Base-by-base conservation (phyloP, 2,113 vertebrate genomes). In the Calyptomena viridis region DNA sequence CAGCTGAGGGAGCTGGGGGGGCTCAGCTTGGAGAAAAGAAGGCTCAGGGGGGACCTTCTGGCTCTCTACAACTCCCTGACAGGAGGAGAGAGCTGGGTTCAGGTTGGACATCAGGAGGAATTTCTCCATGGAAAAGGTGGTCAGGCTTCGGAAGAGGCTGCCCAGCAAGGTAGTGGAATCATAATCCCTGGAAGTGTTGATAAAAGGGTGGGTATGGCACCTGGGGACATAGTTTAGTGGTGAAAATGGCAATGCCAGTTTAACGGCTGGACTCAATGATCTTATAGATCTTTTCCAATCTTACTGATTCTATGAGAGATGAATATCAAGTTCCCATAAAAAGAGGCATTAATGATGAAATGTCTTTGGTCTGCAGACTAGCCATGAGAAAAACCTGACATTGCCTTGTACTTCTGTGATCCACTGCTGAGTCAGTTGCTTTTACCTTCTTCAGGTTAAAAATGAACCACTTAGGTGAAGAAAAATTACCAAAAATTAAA, bases 61-160 rank as follows among this genome's bases (percentile, higher is more conserved):
- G n/a, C 56, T 37, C 30, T 55, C 59, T 46, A 30, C 44, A 49
- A 14, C 14, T 31, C 44, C 47, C 74, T 62, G 59, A 7, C 59
- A 63, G 59, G 55, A 59, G 73, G 20, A 20, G 8, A 11, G n/a
- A 60, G 11, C n/a, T 11, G 40, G 40, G 40, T 40, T 56, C 15
- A 30, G n/a, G 23, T 2, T 24, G 20, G 9, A 8, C 2, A 50
- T 1, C 4, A 30, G 47, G 18, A 50, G 15, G 11, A 50, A 20
- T 12, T 1, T 20, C 35, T 3, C 8, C 22, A 8, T 17, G 3
- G 37, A 35, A 8, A 50, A 8, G 13, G 6, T 31, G 31, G 4
- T 24, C 24, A 31, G 42, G 35, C 16, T 2, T 1, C 31, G 44
- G 22, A 3, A 60, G 3, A 4, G 47, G 17, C 18, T 69, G 23